Percentiles rank a stretch among this genome's conserved stretches.
Conservation (phyloP, 2,113 vertebrate genomes). For the Sinosuthora webbiana region DNA sequence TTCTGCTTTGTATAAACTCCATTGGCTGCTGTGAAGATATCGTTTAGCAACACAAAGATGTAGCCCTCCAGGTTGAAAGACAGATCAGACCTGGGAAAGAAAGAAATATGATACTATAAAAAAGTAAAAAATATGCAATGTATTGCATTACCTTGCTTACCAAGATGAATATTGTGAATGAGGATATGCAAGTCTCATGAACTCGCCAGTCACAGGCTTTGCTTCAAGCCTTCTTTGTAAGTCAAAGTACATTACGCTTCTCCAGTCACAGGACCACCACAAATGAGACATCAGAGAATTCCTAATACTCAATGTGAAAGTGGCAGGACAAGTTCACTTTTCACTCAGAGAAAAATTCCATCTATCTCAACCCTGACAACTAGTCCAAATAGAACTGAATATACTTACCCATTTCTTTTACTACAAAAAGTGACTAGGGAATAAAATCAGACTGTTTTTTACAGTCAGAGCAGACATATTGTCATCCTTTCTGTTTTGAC, state of each 20-base stretch:
- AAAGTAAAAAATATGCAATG: not conserved
- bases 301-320: not conserved
- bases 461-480: not conserved
- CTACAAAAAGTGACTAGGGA: not conserved
- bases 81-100: constrained; percentile 84
- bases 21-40: constrained; percentile 88
- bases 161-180: not conserved
- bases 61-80: constrained; percentile 88
- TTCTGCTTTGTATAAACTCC: constrained; percentile 92
- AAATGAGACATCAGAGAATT: not conserved
- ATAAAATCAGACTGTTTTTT: not conserved
- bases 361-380: not conserved
- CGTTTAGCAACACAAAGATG: constrained; percentile 85
- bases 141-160: not conserved
- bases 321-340: not conserved
- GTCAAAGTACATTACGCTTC: not conserved
- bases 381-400: not conserved
- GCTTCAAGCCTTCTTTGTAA: not conserved
- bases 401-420: not conserved
- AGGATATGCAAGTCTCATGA: not conserved
- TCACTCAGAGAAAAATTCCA: not conserved
- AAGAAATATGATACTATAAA: not conserved
- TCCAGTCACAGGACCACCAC: not conserved
- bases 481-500: not conserved
- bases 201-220: not conserved